Percentiles rank a stretch among this genome's conserved stretches.
These are phyloP conservation scores for Macrophya annulata DNA, from an alignment of 2,888 invertebrate genomes.

Conservation along the genomic window DNA sequence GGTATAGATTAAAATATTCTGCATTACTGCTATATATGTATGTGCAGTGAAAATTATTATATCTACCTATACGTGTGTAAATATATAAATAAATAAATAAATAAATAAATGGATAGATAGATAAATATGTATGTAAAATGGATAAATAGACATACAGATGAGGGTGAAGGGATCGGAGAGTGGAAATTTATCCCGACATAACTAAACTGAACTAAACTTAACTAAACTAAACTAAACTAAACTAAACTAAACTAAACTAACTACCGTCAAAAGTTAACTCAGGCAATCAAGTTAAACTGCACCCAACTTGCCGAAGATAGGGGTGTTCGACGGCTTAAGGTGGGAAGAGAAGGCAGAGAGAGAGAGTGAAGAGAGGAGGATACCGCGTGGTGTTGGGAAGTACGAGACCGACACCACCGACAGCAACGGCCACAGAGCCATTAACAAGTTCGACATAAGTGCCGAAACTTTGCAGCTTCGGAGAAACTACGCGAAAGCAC, in stretches of 20 bases:
- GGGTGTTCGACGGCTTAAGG: constrained; percentile 47
- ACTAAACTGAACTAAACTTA: constrained; percentile 48
- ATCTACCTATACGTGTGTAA: background rate
- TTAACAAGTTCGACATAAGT: constrained; percentile 74
- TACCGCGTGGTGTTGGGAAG: background rate
- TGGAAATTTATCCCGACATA: constrained; percentile 41
- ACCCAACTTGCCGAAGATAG: constrained; percentile 60
- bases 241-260: constrained; percentile 63
- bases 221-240: constrained; percentile 57
- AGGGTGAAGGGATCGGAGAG: constrained; percentile 36
- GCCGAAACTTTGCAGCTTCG: constrained; percentile 62
- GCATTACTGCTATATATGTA: background rate
- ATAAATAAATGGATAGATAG: background rate
- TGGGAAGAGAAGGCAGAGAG: background rate
- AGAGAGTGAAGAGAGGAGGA: no score
- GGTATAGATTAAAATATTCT: background rate
- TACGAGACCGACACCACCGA: constrained; percentile 53
- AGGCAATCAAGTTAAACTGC: constrained; percentile 69
- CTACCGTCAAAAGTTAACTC: constrained; percentile 67
- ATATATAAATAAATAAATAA: background rate
- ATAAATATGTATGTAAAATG: background rate
- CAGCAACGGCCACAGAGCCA: constrained; percentile 67
- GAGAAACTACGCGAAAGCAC: constrained; percentile 4
- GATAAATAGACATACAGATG: background rate
- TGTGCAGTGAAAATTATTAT: background rate